Conservation (phyloP, 2,888 invertebrate genomes). For the Ametastegia equiseti region DNA sequence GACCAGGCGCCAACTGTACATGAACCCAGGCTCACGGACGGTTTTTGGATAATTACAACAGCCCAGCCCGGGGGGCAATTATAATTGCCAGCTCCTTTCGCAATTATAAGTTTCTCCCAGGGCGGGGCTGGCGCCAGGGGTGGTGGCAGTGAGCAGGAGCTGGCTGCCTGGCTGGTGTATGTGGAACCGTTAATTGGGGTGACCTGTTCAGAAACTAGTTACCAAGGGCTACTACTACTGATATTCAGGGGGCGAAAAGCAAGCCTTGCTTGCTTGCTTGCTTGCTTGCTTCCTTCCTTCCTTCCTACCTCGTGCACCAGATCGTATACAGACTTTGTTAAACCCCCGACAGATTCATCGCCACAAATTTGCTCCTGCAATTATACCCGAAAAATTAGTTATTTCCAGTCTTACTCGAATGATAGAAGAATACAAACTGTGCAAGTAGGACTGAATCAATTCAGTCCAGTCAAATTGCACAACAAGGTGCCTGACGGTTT, state of each 20-base stretch:
- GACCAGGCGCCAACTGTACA: constrained; percentile 44
- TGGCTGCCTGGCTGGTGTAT: constrained; percentile 65
- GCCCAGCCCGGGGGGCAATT: constrained; percentile 72
- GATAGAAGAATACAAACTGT: too few species aligned
- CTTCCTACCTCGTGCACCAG: neutral
- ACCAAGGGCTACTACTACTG: constrained; percentile 62
- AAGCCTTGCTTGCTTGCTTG: constrained; percentile 14
- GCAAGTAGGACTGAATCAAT: too few species aligned
- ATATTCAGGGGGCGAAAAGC: constrained; percentile 48
- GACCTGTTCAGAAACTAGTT: constrained; percentile 76
- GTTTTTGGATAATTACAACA: constrained; percentile 73
- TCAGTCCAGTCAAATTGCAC: too few species aligned
- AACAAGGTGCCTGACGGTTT: too few species aligned
- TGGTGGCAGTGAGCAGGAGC: constrained; percentile 55
- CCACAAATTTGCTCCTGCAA: neutral
- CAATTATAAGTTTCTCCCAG: constrained; percentile 75
- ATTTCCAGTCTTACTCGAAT: too few species aligned
- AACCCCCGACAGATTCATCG: neutral
- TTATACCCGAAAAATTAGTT: neutral
- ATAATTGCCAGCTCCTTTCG: constrained; percentile 76
- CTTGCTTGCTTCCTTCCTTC: neutral
- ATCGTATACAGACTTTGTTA: constrained; percentile 16
- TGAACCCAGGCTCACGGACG: constrained; percentile 51
- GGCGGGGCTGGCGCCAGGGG: constrained; percentile 56
- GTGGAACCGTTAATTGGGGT: constrained; percentile 75